Evolutionary conservation across 2,888 invertebrate genomes (phyloP).

Genomic region (Asteroscopus sphinx): DNA sequence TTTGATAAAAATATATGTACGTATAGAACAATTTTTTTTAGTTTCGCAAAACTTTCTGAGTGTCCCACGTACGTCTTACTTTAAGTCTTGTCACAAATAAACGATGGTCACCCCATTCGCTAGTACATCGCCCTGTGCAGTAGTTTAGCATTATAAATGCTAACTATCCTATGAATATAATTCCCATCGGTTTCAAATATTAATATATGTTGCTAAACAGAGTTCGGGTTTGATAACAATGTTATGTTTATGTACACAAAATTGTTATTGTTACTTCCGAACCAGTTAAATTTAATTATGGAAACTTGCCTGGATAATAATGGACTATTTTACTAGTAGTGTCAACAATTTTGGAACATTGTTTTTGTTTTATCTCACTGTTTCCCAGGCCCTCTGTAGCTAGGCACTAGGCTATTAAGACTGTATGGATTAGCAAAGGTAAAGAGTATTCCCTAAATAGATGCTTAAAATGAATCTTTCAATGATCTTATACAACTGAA

Average conservation of each 20-base stretch:
- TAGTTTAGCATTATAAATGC: conserved; percentile 68
- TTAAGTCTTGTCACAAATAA: conserved; percentile 2
- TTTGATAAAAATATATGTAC: too few relatives aligned
- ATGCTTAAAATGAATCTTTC: too few relatives aligned
- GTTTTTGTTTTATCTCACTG: too few relatives aligned
- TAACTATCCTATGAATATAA: conserved; percentile 66
- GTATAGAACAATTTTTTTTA: too few relatives aligned
- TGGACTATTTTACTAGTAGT: conserved; percentile 2
- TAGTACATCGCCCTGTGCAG: conserved; percentile 50
- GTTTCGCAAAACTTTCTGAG: too few relatives aligned
- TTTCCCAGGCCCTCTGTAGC: too few relatives aligned
- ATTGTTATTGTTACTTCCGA: conserved; percentile 29
- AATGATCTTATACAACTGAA: too few relatives aligned
- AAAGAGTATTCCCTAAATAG: too few relatives aligned
- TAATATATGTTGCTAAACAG: conserved; percentile 30
- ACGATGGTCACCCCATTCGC: conserved; percentile 53
- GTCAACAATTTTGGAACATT: too few relatives aligned
- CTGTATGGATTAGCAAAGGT: too few relatives aligned
- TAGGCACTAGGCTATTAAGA: too few relatives aligned
- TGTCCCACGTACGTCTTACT: too few relatives aligned
- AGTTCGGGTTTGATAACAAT: conserved; percentile 32
- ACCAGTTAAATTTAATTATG: conserved; percentile 17
- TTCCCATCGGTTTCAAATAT: conserved; percentile 55
- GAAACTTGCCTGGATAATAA: conserved; percentile 7
- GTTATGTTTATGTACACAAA: conserved; percentile 18